phyloP scores from a whole-genome alignment of 2,888 invertebrate genomes.

The Dryocosmus kuriphilus region DNA sequence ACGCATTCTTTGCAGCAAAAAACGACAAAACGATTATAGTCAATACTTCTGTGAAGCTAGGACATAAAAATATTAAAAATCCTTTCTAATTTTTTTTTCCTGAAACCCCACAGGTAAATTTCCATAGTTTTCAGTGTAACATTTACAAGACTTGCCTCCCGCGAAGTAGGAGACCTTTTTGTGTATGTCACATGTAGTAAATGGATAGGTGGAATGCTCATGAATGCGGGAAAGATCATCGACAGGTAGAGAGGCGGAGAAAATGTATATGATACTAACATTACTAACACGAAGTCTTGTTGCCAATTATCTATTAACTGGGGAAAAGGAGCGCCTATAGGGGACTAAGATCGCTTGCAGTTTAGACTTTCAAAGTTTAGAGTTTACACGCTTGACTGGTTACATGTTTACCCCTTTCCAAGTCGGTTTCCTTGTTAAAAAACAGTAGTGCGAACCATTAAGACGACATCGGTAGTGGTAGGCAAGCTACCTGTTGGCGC shows the following conservation, averaged over 20 bases:
- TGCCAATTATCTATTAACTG: conserved; percentile 31
- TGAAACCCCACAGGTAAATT: not conserved
- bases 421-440: conserved; percentile 1
- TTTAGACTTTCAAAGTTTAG: conserved; percentile 18
- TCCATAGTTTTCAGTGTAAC: conserved; percentile 6
- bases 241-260: not conserved
- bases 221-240: conserved; percentile 16
- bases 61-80: not conserved
- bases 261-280: conserved; percentile 4
- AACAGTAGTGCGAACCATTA: conserved; percentile 19
- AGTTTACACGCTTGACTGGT: conserved; percentile 17
- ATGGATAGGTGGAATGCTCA: conserved; percentile 6
- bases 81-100: conserved; percentile 14
- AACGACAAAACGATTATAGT: not conserved
- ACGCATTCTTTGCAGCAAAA: not conserved
- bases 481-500: conserved; percentile 13
- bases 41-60: not conserved
- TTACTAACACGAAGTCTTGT: conserved; percentile 19
- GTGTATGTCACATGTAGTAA: conserved; percentile 3
- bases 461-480: not conserved
- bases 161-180: conserved; percentile 10
- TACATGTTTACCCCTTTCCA: conserved; percentile 27
- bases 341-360: not conserved
- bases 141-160: conserved; percentile 24
- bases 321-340: conserved; percentile 28